Evolutionary conservation across 2,797 vertebrate species (phyloP).

Genomic region (Bryconaethiops microstoma): DNA sequence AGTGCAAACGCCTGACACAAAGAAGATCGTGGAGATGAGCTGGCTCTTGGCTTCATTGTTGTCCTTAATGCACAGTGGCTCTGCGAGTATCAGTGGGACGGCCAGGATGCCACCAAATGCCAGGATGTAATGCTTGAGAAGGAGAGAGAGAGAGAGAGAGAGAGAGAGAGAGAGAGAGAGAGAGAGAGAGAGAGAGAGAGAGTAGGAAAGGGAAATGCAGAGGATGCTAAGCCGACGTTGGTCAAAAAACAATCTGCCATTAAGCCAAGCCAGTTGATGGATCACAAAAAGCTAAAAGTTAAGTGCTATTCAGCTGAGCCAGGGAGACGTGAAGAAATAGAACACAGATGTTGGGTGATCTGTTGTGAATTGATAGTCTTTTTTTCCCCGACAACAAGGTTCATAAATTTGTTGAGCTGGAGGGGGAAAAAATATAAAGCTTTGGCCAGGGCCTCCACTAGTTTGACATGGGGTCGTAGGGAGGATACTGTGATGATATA

Average conservation of each 20-base stretch:
- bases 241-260: slow-evolving; percentile 20
- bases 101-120: slow-evolving; percentile 83
- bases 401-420: slow-evolving; percentile 49
- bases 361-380: slow-evolving; percentile 54
- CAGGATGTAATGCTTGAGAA: slow-evolving; percentile 79
- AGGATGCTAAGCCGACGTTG: slow-evolving; percentile 19
- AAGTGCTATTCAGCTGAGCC: slow-evolving; percentile 23
- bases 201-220: slow-evolving; percentile 1
- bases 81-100: slow-evolving; percentile 80
- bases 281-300: slow-evolving; percentile 47
- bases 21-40: slow-evolving; percentile 84
- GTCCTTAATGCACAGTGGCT: slow-evolving; percentile 79
- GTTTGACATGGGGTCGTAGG: slow-evolving; percentile 14
- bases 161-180: slow-evolving; percentile 1
- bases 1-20: slow-evolving; percentile 80
- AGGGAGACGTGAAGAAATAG: slow-evolving; percentile 45
- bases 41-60: slow-evolving; percentile 80
- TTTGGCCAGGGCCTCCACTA: slow-evolving; percentile 3
- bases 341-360: slow-evolving; percentile 59
- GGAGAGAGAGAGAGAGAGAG: neutral
- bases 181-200: neutral
- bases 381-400: slow-evolving; percentile 50
- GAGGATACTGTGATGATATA: neutral
- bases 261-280: slow-evolving; percentile 34
- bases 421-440: neutral